Evolutionary conservation across 2,888 invertebrate species (phyloP).

Genomic region (Kryphioiulus occultus): DNA sequence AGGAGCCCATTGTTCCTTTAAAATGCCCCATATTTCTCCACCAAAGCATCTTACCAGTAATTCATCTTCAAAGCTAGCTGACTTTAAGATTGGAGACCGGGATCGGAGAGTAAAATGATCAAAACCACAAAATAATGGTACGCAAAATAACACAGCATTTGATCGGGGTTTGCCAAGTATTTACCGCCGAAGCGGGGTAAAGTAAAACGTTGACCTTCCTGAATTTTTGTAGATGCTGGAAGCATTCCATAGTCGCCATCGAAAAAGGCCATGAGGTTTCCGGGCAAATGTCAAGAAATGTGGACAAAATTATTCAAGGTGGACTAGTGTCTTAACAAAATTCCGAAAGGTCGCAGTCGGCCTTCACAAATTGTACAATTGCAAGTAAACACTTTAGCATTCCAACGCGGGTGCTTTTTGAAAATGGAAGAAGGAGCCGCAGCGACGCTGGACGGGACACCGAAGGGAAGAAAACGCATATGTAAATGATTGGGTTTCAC

Average conservation of each 20-base stretch:
- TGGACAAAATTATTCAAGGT: not conserved
- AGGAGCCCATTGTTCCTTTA: not conserved
- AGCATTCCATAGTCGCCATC: not conserved
- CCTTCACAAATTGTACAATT: not conserved
- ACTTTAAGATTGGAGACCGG: not conserved
- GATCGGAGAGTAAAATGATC: not conserved
- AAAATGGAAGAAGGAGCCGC: constrained; percentile 11
- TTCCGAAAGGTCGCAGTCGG: not conserved
- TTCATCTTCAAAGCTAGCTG: not conserved
- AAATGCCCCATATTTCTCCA: not conserved
- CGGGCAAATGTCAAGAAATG: not conserved
- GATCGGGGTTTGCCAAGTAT: not conserved
- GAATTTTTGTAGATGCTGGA: not conserved
- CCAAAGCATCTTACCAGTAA: not conserved
- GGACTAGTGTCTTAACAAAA: not conserved
- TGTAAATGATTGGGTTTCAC: not conserved
- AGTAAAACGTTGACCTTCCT: not conserved
- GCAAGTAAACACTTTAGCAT: not conserved
- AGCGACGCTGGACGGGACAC: not conserved
- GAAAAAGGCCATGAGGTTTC: too few relatives aligned
- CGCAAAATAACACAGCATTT: not conserved
- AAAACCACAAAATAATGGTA: not conserved
- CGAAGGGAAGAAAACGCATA: not conserved
- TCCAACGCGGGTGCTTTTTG: not conserved
- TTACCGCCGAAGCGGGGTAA: not conserved